A percentile compares a stretch with the other conserved stretches of the same genome.
Evolutionary conservation across 2,797 vertebrate species (phyloP).

Genomic region (Enoplosus armatus): DNA sequence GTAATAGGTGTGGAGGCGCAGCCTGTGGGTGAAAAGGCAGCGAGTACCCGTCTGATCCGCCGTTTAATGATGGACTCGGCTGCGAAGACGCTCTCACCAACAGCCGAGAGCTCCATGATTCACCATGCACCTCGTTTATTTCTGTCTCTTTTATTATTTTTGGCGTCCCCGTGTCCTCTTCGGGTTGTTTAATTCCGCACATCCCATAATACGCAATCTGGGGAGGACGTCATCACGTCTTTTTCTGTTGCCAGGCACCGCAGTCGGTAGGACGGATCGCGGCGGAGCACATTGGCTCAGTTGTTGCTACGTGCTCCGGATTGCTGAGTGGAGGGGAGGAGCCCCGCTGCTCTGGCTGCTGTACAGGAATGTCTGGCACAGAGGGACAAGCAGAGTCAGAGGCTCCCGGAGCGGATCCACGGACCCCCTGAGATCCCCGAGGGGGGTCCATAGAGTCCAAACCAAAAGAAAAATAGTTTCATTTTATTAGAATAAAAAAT

Average conservation of each 20-base stretch:
- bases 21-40: constrained; percentile 38
- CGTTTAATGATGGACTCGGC: constrained; percentile 97
- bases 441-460: neutral
- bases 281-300: constrained; percentile 78
- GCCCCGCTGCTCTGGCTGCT: constrained; percentile 69
- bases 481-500: neutral
- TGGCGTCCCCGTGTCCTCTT: constrained; percentile 75
- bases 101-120: constrained; percentile 97
- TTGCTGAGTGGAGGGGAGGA: constrained; percentile 77
- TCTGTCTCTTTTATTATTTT: constrained; percentile 67
- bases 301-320: constrained; percentile 83
- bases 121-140: constrained; percentile 80
- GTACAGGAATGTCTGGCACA: constrained; percentile 79
- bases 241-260: constrained; percentile 90
- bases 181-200: constrained; percentile 85
- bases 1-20: constrained; percentile 56
- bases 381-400: constrained; percentile 48
- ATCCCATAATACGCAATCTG: constrained; percentile 96
- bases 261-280: constrained; percentile 81
- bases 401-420: constrained; percentile 55
- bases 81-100: constrained; percentile 97
- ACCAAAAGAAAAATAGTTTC: neutral
- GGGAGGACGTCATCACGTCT: constrained; percentile 93
- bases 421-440: constrained; percentile 25
- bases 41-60: constrained; percentile 92